Base-by-base conservation (phyloP, 2,888 invertebrate genomes). In the Heteromyza rotundicornis region DNA sequence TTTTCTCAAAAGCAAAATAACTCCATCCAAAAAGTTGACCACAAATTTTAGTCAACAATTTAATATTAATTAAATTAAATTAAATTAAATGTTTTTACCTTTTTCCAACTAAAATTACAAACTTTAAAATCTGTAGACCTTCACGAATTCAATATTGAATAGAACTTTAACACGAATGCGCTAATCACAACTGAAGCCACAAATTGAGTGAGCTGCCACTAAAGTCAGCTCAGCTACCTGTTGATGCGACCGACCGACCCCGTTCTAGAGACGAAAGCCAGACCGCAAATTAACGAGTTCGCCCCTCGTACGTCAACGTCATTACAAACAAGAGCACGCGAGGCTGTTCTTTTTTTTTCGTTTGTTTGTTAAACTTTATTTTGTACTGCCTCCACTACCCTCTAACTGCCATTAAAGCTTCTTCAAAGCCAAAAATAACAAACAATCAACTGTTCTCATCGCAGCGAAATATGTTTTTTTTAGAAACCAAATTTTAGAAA, bases 241-340 rank as follows among this genome's bases (percentile, higher is more conserved):
- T 64, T 32, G 64, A 64, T 64, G 62, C 64, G 56, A 53, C 60
- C 53, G 54, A 14, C 3, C 64, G 57, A 54, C 59, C 53, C 50
- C 5, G 40, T 40, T 40, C 50, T 16, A 36, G n/a, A n/a, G n/a
- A 60, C n/a, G 58, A 17, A 64, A 64, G 60, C 57, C 60, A 57
- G 58, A 32, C 60, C 51, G 50, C 50, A 23, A 40, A 53, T 23
- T 53, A 22, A 32, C 32, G 27, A 53, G 23, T 53, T n/a, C 20
- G 20, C 54, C 7, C 19, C 32, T 7, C 16, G 7, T 36, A 22
- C 54, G 17, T 17, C 32, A 23, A 40, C 27, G 63, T 65, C 61
- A 66, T 50, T 59, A 59, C 56, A 60, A 68, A 65, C 60, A 64
- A 59, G 60, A 60, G 60, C 69, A 67, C 66, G 69, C 68, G 68